phyloP scores from a whole-genome alignment of 2,797 vertebrate genomes.

The Kryptolebias ocellatus region DNA sequence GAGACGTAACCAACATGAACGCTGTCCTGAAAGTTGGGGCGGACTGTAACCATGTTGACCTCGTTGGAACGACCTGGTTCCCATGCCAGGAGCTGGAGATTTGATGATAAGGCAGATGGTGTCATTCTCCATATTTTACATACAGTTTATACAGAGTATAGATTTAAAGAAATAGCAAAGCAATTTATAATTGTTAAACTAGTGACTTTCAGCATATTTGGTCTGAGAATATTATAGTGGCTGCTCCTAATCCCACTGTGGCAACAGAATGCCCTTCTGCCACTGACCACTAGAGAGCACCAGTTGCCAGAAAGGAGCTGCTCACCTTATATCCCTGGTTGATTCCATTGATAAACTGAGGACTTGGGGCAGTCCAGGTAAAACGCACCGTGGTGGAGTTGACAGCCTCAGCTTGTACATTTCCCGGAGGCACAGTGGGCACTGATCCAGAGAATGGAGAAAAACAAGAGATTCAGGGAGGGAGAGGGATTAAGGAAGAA shows the following conservation, averaged over 20 bases:
- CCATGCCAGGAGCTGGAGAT: constrained; percentile 91
- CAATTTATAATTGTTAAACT: neutral
- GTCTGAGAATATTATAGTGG: neutral
- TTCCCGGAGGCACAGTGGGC: constrained; percentile 95
- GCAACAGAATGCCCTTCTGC: constrained; percentile 28
- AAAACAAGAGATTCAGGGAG: constrained; percentile 9
- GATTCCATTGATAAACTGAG: constrained; percentile 98
- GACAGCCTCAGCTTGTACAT: constrained; percentile 90
- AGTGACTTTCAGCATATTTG: neutral
- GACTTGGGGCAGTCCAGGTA: constrained; percentile 97
- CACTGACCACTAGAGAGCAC: constrained; percentile 76
- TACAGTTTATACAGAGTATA: neutral
- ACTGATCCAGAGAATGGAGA: constrained; percentile 80
- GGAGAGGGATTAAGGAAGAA: constrained; percentile 7
- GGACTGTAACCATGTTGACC: constrained; percentile 87
- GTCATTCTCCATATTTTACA: constrained; percentile 3
- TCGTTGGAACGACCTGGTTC: constrained; percentile 87
- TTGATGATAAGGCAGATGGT: neutral
- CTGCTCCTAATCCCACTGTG: constrained; percentile 3
- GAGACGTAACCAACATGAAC: constrained; percentile 89
- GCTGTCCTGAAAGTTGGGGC: constrained; percentile 97
- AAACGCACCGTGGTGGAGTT: constrained; percentile 96
- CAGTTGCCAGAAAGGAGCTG: constrained; percentile 48
- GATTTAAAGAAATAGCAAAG: too few species aligned
- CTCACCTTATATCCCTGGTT: constrained; percentile 99